Conservation (phyloP, 2,113 vertebrate genomes). For the Sarotherodon lohbergeri region DNA sequence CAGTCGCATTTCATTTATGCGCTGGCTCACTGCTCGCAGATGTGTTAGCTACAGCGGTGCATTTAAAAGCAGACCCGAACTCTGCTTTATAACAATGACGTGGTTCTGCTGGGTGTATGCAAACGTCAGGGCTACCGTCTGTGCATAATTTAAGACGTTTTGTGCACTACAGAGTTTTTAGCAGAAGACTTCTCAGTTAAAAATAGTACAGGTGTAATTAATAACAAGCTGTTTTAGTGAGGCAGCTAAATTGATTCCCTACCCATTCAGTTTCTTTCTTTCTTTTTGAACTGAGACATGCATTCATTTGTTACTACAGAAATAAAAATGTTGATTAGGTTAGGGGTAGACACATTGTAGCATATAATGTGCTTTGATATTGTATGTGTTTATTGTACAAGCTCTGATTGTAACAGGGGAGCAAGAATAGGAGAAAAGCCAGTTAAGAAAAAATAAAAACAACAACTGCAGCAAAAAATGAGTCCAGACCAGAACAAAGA, state of each 20-base stretch:
- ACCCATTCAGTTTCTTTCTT: background rate
- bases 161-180: background rate
- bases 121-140: background rate
- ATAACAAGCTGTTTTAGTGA: background rate
- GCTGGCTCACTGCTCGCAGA: background rate
- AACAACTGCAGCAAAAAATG: background rate
- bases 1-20: slow-evolving; percentile 18
- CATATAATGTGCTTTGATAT: background rate
- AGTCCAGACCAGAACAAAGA: background rate
- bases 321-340: background rate
- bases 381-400: background rate
- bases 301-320: background rate
- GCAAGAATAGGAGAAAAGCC: background rate
- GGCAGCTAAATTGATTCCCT: background rate
- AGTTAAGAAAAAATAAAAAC: background rate
- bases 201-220: background rate
- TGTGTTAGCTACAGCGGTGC: background rate
- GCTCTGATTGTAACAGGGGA: background rate
- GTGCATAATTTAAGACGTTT: background rate
- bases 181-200: background rate
- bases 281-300: background rate
- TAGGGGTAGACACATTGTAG: background rate
- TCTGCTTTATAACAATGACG: background rate
- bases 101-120: background rate
- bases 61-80: background rate